A percentile compares a stretch with the other conserved stretches of the same genome.
These are phyloP conservation scores for Idaea straminata DNA, from an alignment of 2,888 invertebrate genomes.

Conservation along the genomic window DNA sequence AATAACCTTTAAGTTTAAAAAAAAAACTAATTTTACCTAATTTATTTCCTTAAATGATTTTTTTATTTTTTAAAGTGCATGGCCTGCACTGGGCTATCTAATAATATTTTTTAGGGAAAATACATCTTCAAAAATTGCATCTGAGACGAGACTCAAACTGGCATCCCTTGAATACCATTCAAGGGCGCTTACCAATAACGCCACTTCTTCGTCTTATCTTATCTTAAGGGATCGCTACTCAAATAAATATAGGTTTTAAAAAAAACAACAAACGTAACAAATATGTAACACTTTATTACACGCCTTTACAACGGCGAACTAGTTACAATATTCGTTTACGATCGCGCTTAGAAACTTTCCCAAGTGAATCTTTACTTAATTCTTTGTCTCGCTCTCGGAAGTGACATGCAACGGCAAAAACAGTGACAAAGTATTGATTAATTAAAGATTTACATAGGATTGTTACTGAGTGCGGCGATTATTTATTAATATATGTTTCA, in stretches of 20 bases:
- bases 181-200: too few species aligned
- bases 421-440: not conserved
- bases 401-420: not conserved
- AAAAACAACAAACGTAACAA: slow-evolving; percentile 46
- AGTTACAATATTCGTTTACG: slow-evolving; percentile 47
- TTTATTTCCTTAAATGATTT: too few species aligned
- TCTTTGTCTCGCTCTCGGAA: not conserved
- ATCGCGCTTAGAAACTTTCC: slow-evolving; percentile 6
- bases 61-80: too few species aligned
- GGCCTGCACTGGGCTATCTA: too few species aligned
- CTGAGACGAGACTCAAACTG: too few species aligned
- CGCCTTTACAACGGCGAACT: slow-evolving; percentile 63
- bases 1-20: too few species aligned
- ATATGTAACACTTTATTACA: slow-evolving; percentile 72
- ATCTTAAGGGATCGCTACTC: not conserved
- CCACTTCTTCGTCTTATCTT: too few species aligned
- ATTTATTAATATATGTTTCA: slow-evolving; percentile 40
- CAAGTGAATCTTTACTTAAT: not conserved
- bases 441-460: not conserved
- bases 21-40: too few species aligned
- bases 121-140: too few species aligned
- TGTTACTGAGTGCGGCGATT: slow-evolving; percentile 1
- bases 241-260: slow-evolving; percentile 9
- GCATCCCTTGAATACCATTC: too few species aligned
- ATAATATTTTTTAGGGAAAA: too few species aligned